These are phyloP conservation scores for Podargus strigoides DNA, from an alignment of 2,797 vertebrate genomes.

Conservation along the genomic window DNA sequence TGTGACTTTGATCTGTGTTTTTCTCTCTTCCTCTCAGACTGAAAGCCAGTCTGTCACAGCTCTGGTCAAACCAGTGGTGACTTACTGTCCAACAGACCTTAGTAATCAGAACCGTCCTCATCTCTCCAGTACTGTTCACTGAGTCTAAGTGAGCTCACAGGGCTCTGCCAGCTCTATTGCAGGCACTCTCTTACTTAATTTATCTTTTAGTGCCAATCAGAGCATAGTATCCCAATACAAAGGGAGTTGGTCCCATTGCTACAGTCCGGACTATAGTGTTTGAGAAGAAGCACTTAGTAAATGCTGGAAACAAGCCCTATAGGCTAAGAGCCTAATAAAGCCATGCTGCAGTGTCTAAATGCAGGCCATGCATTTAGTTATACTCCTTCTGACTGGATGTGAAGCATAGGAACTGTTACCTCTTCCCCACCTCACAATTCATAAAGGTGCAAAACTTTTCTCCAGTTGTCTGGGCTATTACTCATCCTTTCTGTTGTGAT, in stretches of 20 bases:
- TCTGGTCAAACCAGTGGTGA: slow-evolving; percentile 18
- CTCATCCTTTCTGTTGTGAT: slow-evolving; percentile 29
- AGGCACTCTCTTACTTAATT: not conserved
- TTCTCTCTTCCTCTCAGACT: not conserved
- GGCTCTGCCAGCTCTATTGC: not conserved
- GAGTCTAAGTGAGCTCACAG: not conserved
- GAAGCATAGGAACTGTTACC: slow-evolving; percentile 12
- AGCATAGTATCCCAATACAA: not conserved
- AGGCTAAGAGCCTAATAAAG: slow-evolving; percentile 22
- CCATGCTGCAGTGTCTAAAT: not conserved
- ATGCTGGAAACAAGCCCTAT: not conserved
- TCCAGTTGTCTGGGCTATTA: not conserved
- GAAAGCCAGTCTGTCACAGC: not conserved
- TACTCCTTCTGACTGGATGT: not conserved
- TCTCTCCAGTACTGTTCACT: not conserved
- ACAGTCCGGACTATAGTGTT: not conserved
- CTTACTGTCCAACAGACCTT: not conserved
- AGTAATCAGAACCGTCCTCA: not conserved
- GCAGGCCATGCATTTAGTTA: slow-evolving; percentile 1
- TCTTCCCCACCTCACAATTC: not conserved
- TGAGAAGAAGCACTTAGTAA: slow-evolving; percentile 29
- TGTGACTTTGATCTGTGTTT: not conserved
- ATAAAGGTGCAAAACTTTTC: slow-evolving; percentile 41
- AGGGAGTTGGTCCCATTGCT: not conserved
- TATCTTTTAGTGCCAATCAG: not conserved